Evolutionary conservation across 2,888 invertebrate species (phyloP), one percentile per base, ranked within the genome.

Genomic region (Agrochola macilenta): DNA sequence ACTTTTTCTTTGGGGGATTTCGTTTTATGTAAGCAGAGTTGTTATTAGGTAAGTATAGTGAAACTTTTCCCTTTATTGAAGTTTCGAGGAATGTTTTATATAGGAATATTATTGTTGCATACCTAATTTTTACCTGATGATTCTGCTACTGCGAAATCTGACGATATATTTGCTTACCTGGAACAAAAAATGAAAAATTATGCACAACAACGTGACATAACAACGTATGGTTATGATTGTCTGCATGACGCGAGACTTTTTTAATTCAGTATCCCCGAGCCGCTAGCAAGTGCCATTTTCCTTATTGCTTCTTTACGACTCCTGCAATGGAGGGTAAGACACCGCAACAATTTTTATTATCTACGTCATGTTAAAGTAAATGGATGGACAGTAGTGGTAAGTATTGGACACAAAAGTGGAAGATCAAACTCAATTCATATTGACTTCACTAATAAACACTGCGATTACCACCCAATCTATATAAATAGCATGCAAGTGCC

Each of bases 91-190:
- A 39, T 43, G 5, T n/a, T 57, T 35, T 49, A 30, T 61, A n/a
- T 58, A 9, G 17, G 2, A 54, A 49, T 54, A 66, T 52, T 30
- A 26, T 66, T 43, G 46, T 23, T 58, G 30, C 12, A 11, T 52
- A 43, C 58, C 35, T 35, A 35, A 35, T n/a, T 39, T 63, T 54
- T 69, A 49, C 74, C 58, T 82, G 43, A 52, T 49, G 11, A 43
- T 5, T 20, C 35, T 39, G n/a, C 9, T 57, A 43, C 35, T 60
- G 65, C 4, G 8, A 17, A 76, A 23, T 3, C 5, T 39, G 39
- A 23, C 54, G 58, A 61, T n/a, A 46, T 23, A 20, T 39, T 64
- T 12, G 26, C 79, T 83, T 82, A 83, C 84, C 84, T 82, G 64
- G 23, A 82, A 82, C 83, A 79, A 83, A 26, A 35, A 35, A 82